phyloP scores from a whole-genome alignment of 2,797 vertebrate species.

The Eulemur coronatus region DNA sequence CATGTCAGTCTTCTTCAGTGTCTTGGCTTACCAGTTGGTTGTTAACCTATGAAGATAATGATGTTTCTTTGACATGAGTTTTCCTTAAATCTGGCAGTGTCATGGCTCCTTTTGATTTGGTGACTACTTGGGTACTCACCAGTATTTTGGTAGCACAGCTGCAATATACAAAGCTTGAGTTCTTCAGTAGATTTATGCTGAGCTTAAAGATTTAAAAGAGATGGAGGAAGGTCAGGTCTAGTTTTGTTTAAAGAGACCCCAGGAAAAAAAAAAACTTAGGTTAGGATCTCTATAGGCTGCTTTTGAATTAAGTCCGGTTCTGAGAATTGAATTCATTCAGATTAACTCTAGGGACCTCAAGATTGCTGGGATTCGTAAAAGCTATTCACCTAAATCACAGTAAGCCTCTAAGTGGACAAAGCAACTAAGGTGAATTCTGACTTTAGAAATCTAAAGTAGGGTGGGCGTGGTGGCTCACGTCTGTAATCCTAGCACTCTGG shows the following conservation, averaged over 20 bases:
- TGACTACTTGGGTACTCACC: background rate
- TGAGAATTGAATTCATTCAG: slow-evolving; percentile 12
- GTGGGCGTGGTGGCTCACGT: too few relatives aligned
- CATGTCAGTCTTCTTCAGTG: background rate
- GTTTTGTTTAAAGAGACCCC: background rate
- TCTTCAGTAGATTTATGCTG: background rate
- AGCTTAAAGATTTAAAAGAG: background rate
- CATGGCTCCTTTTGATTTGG: background rate
- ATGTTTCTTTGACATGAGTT: background rate
- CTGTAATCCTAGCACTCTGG: too few relatives aligned
- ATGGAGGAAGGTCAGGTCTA: background rate
- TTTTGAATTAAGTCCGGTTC: slow-evolving; percentile 10
- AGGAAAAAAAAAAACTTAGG: background rate
- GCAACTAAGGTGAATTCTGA: background rate
- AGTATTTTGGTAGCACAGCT: background rate
- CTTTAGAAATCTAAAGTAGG: background rate
- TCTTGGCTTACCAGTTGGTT: background rate
- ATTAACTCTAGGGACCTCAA: background rate
- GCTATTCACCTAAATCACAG: background rate
- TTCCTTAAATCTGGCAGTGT: background rate
- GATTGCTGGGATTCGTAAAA: background rate
- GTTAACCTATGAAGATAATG: background rate
- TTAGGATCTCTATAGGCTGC: background rate
- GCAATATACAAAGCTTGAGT: background rate
- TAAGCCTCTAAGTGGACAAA: background rate